Base-by-base conservation (phyloP, 2,888 invertebrate genomes). In the Rhorus exstirpatorius region DNA sequence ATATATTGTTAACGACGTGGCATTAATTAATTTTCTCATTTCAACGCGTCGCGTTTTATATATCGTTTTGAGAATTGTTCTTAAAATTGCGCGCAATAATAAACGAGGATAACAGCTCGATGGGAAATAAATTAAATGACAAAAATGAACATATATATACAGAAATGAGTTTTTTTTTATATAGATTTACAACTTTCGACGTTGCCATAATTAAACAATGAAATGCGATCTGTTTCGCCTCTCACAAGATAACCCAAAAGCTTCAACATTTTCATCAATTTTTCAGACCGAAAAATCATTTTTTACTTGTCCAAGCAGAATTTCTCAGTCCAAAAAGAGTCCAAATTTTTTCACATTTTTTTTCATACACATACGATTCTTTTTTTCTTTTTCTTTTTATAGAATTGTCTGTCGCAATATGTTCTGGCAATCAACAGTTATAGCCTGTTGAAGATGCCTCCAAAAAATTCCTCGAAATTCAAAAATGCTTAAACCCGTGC, bases 21-120 rank as follows among this genome's bases (percentile, higher is more conserved):
- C 41, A 61, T 77, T 77, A 61, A 77, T 77, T 71, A 72, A 72
- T 72, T 72, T n/a, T 58, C 58, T 44, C 26, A 17, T 35, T 17
- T 68, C 35, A 55, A 55, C 26, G 26, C 49, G 58, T 46, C n/a
- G 26, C 17, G 8, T 19, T 31, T 14, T 14, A 31, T n/a, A 12
- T 21, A 4, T 31, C 8, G 17, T 21, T 70, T 61, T 10, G 6
- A 21, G 26, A 38, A 19, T 49, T 60, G 38, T 77, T 51, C 19
- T 26, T 46, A 31, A n/a, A 67, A 10, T 26, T 1, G 3, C 3
- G 19, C 31, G 55, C 10, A 10, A 65, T 14, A 55, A 76, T 58
- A 31, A n/a, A 26, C 46, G 65, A 17, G 65, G 26, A 14, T 10
- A 58, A 26, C 55, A 17, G 55, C 65, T 67, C 55, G 55, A 46